Percentiles rank a stretch among this genome's conserved stretches.
These are phyloP conservation scores for Drosophila nigritarsus DNA, from an alignment of 2,888 invertebrate genomes.

Conservation along the genomic window DNA sequence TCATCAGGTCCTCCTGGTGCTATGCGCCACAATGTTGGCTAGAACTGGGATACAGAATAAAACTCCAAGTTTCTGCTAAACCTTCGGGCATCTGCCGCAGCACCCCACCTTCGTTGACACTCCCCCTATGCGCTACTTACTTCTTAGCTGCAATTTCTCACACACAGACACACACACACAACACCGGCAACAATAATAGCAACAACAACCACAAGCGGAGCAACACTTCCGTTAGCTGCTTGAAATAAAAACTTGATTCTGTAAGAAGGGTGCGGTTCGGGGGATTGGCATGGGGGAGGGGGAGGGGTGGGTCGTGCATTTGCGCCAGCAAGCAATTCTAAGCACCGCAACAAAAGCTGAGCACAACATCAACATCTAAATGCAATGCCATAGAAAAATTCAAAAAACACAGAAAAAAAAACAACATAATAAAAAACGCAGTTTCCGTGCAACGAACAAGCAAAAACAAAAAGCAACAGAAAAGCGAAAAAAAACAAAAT, in stretches of 20 bases:
- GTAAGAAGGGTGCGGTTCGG: slow-evolving; percentile 19
- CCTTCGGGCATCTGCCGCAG: slow-evolving; percentile 41
- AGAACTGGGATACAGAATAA: slow-evolving; percentile 48
- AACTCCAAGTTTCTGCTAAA: slow-evolving; percentile 44
- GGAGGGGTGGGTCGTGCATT: slow-evolving; percentile 4
- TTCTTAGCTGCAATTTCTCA: slow-evolving; percentile 65
- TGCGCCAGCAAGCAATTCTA: slow-evolving; percentile 61
- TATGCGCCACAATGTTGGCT: slow-evolving; percentile 74
- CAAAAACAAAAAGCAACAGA: slow-evolving; percentile 40
- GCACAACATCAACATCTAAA: slow-evolving; percentile 74
- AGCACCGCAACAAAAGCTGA: slow-evolving; percentile 77
- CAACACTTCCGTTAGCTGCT: slow-evolving; percentile 77
- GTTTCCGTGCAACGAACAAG: slow-evolving; percentile 66
- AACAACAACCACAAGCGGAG: slow-evolving; percentile 34
- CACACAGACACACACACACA: slow-evolving; percentile 32
- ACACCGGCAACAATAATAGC: slow-evolving; percentile 18
- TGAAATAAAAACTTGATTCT: slow-evolving; percentile 77
- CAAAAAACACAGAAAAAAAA: slow-evolving; percentile 35
- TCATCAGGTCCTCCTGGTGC: slow-evolving; percentile 66
- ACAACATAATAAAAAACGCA: slow-evolving; percentile 69
- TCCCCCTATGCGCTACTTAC: slow-evolving; percentile 41
- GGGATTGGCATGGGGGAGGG: background rate
- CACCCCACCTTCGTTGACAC: background rate
- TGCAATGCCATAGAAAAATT: slow-evolving; percentile 70
- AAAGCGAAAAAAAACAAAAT: slow-evolving; percentile 20